Evolutionary conservation across 2,888 invertebrate species (phyloP).

Genomic region (Eutolmus rufibarbis): DNA sequence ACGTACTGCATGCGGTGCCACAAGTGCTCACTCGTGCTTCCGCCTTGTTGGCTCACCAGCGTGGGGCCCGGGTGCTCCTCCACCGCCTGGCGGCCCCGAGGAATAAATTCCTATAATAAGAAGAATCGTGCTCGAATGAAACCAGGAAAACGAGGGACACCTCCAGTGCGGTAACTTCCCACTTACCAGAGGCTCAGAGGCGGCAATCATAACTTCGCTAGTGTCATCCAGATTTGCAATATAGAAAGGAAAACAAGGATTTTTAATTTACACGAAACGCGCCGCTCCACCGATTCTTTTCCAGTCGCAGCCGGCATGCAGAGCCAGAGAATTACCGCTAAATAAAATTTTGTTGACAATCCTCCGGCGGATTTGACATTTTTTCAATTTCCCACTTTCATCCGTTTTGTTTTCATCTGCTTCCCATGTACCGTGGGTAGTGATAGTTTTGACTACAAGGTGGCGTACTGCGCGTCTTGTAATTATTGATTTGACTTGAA

Average conservation of each 20-base stretch:
- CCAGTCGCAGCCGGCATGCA: not conserved
- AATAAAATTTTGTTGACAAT: not conserved
- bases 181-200: conserved; percentile 85
- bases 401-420: not conserved
- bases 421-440: not conserved
- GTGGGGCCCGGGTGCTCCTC: conserved; percentile 78
- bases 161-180: not conserved
- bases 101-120: conserved; percentile 78
- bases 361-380: not conserved
- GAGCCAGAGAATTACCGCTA: not conserved
- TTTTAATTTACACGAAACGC: not conserved
- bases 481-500: not conserved
- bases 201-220: conserved; percentile 85
- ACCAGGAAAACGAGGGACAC: not conserved
- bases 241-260: conserved; percentile 11
- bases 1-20: conserved; percentile 79
- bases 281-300: not conserved
- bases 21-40: conserved; percentile 68
- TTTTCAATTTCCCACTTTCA: not conserved
- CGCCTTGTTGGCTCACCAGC: conserved; percentile 63
- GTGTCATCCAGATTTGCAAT: conserved; percentile 88
- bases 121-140: not conserved
- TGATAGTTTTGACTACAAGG: not conserved
- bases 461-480: not conserved
- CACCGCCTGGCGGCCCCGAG: conserved; percentile 84